phyloP scores from a whole-genome alignment of 2,797 vertebrate species.

The Onychomys arenicola region DNA sequence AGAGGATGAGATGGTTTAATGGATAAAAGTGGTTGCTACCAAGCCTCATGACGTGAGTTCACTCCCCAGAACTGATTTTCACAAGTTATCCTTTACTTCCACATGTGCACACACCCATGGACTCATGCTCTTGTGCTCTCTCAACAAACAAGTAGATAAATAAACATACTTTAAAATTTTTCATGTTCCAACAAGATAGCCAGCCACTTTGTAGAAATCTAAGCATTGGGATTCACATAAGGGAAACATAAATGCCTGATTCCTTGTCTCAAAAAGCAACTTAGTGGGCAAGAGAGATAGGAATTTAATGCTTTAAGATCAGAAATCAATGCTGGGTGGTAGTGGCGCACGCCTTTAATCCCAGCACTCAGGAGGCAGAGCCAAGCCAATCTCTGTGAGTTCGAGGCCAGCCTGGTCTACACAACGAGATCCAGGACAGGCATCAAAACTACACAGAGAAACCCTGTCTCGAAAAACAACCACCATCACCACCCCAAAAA shows the following conservation, averaged over 20 bases:
- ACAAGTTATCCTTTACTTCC: neutral
- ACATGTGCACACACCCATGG: neutral
- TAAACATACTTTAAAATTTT: neutral
- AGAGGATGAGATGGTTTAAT: neutral
- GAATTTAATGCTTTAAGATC: constrained; percentile 11
- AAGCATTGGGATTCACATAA: neutral
- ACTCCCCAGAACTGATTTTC: neutral
- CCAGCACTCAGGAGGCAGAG: too few relatives aligned
- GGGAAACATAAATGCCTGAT: neutral
- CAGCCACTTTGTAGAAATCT: neutral
- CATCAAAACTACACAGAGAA: too few relatives aligned
- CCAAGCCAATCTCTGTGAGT: too few relatives aligned
- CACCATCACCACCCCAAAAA: neutral
- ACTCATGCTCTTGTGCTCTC: neutral
- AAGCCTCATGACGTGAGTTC: too few relatives aligned
- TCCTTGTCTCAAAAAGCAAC: constrained; percentile 44
- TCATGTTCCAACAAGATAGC: neutral
- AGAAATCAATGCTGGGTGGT: neutral
- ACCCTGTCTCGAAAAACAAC: too few relatives aligned
- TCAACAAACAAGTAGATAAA: neutral
- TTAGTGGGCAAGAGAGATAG: constrained; percentile 49
- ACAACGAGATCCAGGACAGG: too few relatives aligned
- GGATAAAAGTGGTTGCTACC: neutral
- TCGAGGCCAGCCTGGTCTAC: too few relatives aligned
- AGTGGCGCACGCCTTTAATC: too few relatives aligned